A percentile compares a stretch with the other conserved stretches of the same genome.
phyloP scores from a whole-genome alignment of 2,797 vertebrate genomes.

The Mus caroli region DNA sequence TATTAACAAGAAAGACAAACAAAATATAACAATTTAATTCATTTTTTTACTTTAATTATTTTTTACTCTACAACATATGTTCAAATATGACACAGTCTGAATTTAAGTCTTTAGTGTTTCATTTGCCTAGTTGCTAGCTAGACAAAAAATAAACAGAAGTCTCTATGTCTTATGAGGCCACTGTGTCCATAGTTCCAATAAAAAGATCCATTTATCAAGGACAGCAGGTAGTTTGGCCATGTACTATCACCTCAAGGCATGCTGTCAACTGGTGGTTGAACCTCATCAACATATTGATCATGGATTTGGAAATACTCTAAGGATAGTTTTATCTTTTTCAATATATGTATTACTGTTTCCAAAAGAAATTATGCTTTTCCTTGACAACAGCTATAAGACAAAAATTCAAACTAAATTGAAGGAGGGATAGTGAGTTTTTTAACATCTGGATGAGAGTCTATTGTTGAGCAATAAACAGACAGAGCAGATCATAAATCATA shows the following conservation, averaged over 20 bases:
- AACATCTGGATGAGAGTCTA: conserved; percentile 73
- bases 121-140: background rate
- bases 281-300: background rate
- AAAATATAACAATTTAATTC: background rate
- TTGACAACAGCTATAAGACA: conserved; percentile 36
- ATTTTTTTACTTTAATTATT: background rate
- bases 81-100: background rate
- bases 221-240: background rate
- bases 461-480: conserved; percentile 66
- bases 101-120: background rate
- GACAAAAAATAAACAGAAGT: conserved; percentile 38
- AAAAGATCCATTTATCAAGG: background rate
- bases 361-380: conserved; percentile 12
- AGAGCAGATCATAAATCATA: conserved; percentile 67
- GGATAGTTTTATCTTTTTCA: background rate
- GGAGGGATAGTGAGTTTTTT: background rate
- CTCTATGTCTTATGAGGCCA: background rate
- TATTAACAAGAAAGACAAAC: background rate
- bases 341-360: conserved; percentile 24
- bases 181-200: background rate
- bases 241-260: background rate
- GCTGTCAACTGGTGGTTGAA: background rate
- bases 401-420: conserved; percentile 51
- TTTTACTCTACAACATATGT: background rate
- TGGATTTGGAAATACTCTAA: conserved; percentile 47